Evolutionary conservation across 2,888 invertebrate genomes (phyloP).

Genomic region (Tenthredo livida): DNA sequence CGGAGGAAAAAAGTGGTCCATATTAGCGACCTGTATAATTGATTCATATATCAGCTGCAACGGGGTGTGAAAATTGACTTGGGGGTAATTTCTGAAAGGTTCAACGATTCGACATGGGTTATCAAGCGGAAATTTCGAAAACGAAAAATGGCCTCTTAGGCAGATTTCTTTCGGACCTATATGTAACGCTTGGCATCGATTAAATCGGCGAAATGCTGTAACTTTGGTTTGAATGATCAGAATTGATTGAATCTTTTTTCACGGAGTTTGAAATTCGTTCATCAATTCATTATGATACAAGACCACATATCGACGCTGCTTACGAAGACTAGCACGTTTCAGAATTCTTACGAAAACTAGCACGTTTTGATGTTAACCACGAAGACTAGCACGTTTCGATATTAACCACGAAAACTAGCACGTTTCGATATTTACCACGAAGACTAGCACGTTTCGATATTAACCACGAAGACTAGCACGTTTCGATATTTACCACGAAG

Average conservation of each 20-base stretch:
- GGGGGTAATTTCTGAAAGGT: too few relatives aligned
- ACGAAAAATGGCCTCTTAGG: not conserved
- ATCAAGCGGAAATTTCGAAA: not conserved
- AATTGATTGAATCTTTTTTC: not conserved
- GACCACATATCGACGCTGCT: not conserved
- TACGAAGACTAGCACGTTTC: too few relatives aligned
- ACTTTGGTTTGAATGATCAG: not conserved
- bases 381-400: too few relatives aligned
- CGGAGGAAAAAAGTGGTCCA: too few relatives aligned
- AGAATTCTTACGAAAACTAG: too few relatives aligned
- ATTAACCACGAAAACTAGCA: too few relatives aligned
- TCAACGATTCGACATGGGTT: too few relatives aligned
- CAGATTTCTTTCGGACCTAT: not conserved
- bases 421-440: too few relatives aligned
- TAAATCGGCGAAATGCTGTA: not conserved
- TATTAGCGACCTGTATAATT: not conserved
- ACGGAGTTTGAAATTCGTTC: not conserved
- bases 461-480: too few relatives aligned
- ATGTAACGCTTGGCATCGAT: not conserved
- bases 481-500: too few relatives aligned
- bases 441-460: too few relatives aligned
- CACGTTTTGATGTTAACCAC: too few relatives aligned
- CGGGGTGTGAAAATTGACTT: not conserved
- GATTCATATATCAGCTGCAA: not conserved
- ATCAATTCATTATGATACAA: not conserved